phyloP scores from a whole-genome alignment of 2,888 invertebrate species.

The Nebria salina region DNA sequence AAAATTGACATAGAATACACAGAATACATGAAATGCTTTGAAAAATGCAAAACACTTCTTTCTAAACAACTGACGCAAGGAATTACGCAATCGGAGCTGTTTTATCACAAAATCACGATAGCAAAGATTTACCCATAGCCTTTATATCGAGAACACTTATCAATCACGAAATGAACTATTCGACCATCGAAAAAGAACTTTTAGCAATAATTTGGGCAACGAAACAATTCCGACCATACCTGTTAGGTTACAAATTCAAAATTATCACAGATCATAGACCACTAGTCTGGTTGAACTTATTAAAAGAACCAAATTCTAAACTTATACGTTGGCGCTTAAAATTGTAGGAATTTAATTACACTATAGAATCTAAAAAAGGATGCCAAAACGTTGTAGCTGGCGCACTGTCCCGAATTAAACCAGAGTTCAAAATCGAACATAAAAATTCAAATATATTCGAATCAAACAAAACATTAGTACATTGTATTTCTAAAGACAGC shows the following conservation, averaged over 20 bases:
- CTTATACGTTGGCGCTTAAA: slow-evolving; percentile 53
- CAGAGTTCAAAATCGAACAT: slow-evolving; percentile 27
- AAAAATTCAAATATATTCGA: slow-evolving; percentile 25
- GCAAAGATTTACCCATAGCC: too few species aligned
- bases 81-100: slow-evolving; percentile 22
- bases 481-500: slow-evolving; percentile 27
- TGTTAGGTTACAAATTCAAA: slow-evolving; percentile 48
- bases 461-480: slow-evolving; percentile 27
- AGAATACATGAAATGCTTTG: slow-evolving; percentile 43
- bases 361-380: slow-evolving; percentile 41
- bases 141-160: too few species aligned
- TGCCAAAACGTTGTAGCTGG: too few species aligned
- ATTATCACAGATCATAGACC: slow-evolving; percentile 48
- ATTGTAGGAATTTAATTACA: slow-evolving; percentile 52
- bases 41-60: slow-evolving; percentile 36
- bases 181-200: too few species aligned
- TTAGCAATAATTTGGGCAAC: too few species aligned
- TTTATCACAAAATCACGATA: slow-evolving; percentile 16
- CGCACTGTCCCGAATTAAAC: slow-evolving; percentile 8
- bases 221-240: slow-evolving; percentile 48
- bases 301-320: slow-evolving; percentile 31
- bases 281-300: slow-evolving; percentile 37
- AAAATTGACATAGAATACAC: slow-evolving; percentile 39
- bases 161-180: too few species aligned
- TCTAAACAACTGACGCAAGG: slow-evolving; percentile 33